Evolutionary conservation across 2,888 invertebrate genomes (phyloP).

Genomic region (Galeruca laticollis): DNA sequence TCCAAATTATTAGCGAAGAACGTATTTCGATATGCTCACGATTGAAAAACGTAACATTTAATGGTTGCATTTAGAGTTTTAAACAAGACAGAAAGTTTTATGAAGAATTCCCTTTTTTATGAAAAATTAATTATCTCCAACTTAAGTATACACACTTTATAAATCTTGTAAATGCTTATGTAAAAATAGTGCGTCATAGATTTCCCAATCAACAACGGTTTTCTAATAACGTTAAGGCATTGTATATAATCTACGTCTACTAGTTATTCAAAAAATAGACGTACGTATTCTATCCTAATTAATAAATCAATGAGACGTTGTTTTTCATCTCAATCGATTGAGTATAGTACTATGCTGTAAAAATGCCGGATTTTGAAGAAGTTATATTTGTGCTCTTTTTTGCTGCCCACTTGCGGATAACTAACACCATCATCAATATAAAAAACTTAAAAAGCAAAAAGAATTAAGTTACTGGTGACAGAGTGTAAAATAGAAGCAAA

Average conservation of each 20-base stretch:
- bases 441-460: constrained; percentile 8
- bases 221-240: not conserved
- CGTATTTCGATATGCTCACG: no score
- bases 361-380: not conserved
- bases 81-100: not conserved
- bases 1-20: no score
- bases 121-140: not conserved
- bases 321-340: no score
- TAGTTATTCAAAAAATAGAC: constrained; percentile 1
- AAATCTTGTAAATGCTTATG: constrained; percentile 3
- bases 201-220: not conserved
- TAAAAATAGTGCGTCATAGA: not conserved
- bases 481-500: constrained; percentile 1
- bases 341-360: not conserved
- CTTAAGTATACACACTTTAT: not conserved
- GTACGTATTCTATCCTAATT: not conserved
- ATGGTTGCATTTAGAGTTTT: not conserved
- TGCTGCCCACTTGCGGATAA: not conserved
- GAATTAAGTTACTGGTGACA: constrained; percentile 14
- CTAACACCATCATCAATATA: not conserved
- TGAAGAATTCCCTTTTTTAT: not conserved
- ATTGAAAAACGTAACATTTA: not conserved
- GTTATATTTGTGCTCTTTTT: no score
- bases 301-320: not conserved
- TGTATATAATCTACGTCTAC: no score